phyloP scores from a whole-genome alignment of 2,797 vertebrate species.

The Anguilla megastoma region DNA sequence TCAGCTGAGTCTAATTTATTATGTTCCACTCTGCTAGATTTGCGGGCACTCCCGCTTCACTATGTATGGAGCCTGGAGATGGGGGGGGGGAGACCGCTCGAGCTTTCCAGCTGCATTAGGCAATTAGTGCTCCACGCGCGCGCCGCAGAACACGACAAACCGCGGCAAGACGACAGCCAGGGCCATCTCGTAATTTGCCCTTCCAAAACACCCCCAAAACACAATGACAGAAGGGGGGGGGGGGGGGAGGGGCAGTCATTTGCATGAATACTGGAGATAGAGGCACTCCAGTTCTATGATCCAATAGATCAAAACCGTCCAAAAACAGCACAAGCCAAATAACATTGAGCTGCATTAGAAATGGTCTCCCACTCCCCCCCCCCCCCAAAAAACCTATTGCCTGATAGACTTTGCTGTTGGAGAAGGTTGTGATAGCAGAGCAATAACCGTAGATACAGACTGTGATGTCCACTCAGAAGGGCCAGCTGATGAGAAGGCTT shows the following conservation, averaged over 20 bases:
- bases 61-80: slow-evolving; percentile 33
- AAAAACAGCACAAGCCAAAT: not conserved
- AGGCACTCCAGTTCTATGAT: not conserved
- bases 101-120: slow-evolving; percentile 52
- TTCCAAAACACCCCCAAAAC: slow-evolving; percentile 2
- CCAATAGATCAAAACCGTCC: not conserved
- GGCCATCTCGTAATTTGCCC: not conserved
- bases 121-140: slow-evolving; percentile 40
- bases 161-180: not conserved
- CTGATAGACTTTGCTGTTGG: not conserved
- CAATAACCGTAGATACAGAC: not conserved
- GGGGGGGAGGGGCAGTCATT: too few species aligned
- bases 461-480: not conserved
- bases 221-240: not conserved
- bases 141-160: slow-evolving; percentile 7
- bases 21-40: slow-evolving; percentile 52
- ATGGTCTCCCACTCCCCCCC: not conserved
- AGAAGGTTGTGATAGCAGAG: not conserved
- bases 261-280: not conserved
- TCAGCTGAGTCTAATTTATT: slow-evolving; percentile 55
- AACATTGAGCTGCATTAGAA: not conserved
- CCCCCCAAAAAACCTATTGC: not conserved
- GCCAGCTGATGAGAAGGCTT: not conserved
- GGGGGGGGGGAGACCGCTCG: slow-evolving; percentile 25
- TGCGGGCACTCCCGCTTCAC: slow-evolving; percentile 54